Conservation (phyloP, 2,113 vertebrate species). For the Lonchura striata region DNA sequence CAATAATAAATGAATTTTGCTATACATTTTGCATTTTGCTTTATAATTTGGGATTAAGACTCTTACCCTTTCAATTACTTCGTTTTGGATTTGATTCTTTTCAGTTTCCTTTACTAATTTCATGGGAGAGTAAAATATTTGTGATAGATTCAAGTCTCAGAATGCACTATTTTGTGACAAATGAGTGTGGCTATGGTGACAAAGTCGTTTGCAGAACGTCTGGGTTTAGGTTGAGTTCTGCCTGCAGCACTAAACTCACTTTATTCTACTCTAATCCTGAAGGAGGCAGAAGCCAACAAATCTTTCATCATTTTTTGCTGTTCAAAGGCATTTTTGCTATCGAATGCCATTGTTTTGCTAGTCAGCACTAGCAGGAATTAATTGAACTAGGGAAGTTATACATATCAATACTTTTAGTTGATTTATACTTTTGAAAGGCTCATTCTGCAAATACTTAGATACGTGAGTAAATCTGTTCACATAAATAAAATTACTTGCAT, state of each 20-base stretch:
- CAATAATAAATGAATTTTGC: not conserved
- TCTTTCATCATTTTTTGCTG: not conserved
- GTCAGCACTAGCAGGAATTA: constrained; percentile 46
- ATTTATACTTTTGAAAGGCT: not conserved
- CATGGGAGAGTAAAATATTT: not conserved
- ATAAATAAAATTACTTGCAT: not conserved
- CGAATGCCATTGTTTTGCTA: constrained; percentile 21
- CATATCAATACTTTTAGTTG: not conserved
- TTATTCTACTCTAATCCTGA: constrained; percentile 21
- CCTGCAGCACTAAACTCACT: not conserved
- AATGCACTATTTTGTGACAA: not conserved
- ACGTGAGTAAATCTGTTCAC: not conserved
- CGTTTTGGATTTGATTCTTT: not conserved
- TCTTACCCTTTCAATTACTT: not conserved
- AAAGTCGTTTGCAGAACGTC: not conserved
- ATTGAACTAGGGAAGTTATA: not conserved
- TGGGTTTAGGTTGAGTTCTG: not conserved
- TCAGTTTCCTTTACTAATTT: not conserved
- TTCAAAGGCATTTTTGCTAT: constrained; percentile 17
- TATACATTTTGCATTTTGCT: not conserved
- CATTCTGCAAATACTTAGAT: not conserved
- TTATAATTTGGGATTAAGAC: not conserved
- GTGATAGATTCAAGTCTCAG: not conserved
- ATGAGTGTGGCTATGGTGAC: not conserved
- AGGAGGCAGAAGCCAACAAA: constrained; percentile 69